Evolutionary conservation across 2,888 invertebrate species (phyloP).

Genomic region (Disparrhopalites patrizii): DNA sequence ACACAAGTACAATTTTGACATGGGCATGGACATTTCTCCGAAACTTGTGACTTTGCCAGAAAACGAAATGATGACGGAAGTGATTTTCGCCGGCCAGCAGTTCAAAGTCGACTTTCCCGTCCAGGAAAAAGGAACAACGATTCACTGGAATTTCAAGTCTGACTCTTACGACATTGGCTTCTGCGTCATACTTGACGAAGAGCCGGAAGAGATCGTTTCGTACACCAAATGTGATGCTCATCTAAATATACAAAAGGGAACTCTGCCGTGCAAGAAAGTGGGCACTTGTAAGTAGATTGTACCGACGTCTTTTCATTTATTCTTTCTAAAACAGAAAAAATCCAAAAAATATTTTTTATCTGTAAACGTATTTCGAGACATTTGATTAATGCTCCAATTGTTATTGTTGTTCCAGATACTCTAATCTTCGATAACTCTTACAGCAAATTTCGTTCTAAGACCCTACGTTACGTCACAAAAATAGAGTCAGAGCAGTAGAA

Average conservation of each 20-base stretch:
- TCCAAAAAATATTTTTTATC: too few species aligned
- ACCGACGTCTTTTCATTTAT: too few species aligned
- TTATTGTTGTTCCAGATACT: constrained; percentile 3
- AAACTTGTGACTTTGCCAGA: not conserved
- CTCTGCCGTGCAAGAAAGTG: not conserved
- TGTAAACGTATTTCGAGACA: too few species aligned
- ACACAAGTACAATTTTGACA: constrained; percentile 17
- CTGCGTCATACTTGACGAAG: not conserved
- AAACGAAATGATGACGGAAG: constrained; percentile 2
- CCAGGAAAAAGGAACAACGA: not conserved
- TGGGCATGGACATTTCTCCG: constrained; percentile 1
- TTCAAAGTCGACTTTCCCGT: not conserved
- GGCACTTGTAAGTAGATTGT: constrained; percentile 13
- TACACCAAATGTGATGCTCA: constrained; percentile 10
- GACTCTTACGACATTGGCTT: constrained; percentile 20
- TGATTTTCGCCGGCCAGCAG: not conserved
- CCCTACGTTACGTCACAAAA: constrained; percentile 7
- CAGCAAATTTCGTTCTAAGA: constrained; percentile 22
- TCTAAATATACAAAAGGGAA: constrained; percentile 13
- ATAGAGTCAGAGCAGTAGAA: too few species aligned
- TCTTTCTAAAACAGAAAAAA: too few species aligned
- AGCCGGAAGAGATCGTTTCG: not conserved
- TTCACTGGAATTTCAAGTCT: constrained; percentile 20
- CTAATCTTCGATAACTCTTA: constrained; percentile 15
- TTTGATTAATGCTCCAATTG: too few species aligned